Base-by-base conservation (phyloP, 2,888 invertebrate species). In the Tanytarsus gracilentus region DNA sequence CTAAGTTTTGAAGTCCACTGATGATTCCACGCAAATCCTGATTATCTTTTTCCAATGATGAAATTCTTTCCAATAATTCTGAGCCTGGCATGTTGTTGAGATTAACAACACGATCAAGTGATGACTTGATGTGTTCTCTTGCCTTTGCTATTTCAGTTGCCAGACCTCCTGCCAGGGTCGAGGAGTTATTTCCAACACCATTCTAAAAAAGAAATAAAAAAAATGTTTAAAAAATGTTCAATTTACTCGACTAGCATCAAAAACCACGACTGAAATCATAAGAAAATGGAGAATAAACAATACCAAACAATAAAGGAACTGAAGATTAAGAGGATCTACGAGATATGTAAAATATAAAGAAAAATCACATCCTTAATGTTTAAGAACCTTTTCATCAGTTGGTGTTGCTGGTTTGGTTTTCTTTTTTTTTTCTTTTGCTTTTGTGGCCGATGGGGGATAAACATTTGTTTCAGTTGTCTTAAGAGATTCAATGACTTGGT, bases 101-200 rank as follows among this genome's bases (percentile, higher is more conserved):
- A 80, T 77, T 83, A 85, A 82, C 85, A 85, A 85, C 84, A 79
- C 81, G 81, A 75, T 82, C 81, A 72, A 84, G 77, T 69, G 81
- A 82, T 69, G 79, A 81, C 77, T 83, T 87, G 77, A 90, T 85
- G 76, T 88, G 86, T 76, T 88, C 85, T 71, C 88, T 83, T 73
- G 88, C 88, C 78, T 86, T 89, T 71, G 87, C 88, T 71, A 90
- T 86, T 80, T 89, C 88, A 73, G 81, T 83, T 70, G 87, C 87
- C 76, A 90, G 80, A 68, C 84, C 81, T 69, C 81, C 80, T 1
- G 56, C 16, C 11, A 21, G n/a, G 18, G 29, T 25, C 8, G 72
- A 77, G 75, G 68, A 11, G 8, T 6, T 3, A 9, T 21, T n/a
- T n/a, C 9, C 9, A 6, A 58, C 49, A 3, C 58, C 49, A 40